These are phyloP conservation scores for Operophtera brumata DNA, from an alignment of 2,888 invertebrate genomes.

Conservation along the genomic window DNA sequence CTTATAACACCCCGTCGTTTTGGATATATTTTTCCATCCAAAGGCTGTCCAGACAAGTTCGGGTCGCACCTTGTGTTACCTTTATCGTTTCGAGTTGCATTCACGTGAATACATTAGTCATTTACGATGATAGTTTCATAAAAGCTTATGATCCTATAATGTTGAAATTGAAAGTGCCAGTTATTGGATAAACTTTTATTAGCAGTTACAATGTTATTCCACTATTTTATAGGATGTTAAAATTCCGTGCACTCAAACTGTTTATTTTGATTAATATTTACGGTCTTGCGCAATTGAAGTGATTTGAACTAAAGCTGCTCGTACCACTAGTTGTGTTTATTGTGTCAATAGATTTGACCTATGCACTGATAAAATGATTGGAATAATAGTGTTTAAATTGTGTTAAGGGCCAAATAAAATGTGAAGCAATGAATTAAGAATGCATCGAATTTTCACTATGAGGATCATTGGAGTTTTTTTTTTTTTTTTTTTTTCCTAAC, in stretches of 20 bases:
- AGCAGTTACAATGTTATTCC: background rate
- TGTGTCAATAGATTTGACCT: constrained; percentile 44
- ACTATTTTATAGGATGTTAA: constrained; percentile 4
- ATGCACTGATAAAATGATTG: constrained; percentile 32
- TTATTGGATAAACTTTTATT: background rate
- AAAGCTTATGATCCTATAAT: background rate
- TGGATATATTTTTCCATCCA: too few relatives aligned
- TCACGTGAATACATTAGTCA: too few relatives aligned
- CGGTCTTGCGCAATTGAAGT: constrained; percentile 31
- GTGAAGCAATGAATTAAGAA: background rate
- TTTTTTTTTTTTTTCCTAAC: too few relatives aligned
- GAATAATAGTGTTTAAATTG: constrained; percentile 12
- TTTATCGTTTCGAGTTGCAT: too few relatives aligned
- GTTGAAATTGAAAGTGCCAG: constrained; percentile 3
- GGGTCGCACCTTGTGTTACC: too few relatives aligned
- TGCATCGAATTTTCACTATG: background rate
- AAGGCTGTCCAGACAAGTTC: too few relatives aligned
- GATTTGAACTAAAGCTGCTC: constrained; percentile 9
- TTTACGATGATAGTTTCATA: too few relatives aligned
- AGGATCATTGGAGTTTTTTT: background rate
- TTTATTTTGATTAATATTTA: constrained; percentile 53
- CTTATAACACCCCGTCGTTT: too few relatives aligned
- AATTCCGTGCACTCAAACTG: constrained; percentile 22
- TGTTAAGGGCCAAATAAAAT: constrained; percentile 6
- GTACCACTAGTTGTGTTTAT: constrained; percentile 11